A percentile compares a stretch with the other conserved stretches of the same genome.
Evolutionary conservation across 2,113 vertebrate species (phyloP).

Genomic region (Oryzias javanicus): DNA sequence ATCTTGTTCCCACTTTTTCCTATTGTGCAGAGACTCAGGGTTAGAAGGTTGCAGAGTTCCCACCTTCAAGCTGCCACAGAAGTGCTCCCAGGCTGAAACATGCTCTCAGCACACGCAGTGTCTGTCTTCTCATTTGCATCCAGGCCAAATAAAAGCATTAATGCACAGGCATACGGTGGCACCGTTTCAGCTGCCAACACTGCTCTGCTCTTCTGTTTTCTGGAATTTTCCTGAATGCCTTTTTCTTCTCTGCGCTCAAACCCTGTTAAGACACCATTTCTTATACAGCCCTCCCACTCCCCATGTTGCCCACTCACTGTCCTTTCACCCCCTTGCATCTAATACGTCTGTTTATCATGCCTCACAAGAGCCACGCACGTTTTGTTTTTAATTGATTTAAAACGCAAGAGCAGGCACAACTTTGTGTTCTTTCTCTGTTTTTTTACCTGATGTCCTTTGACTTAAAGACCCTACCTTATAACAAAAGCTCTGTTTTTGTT

Average conservation of each 20-base stretch:
- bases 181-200: constrained; percentile 53
- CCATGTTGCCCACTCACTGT: too few species aligned
- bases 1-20: constrained; percentile 48
- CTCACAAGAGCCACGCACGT: too few species aligned
- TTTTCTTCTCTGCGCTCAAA: constrained; percentile 59
- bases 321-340: too few species aligned
- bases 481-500: too few species aligned
- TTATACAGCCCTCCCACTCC: too few species aligned
- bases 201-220: constrained; percentile 31
- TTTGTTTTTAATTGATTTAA: too few species aligned
- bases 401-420: too few species aligned
- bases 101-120: constrained; percentile 50
- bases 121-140: constrained; percentile 62
- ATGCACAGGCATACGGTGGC: constrained; percentile 60
- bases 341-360: too few species aligned
- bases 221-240: constrained; percentile 37
- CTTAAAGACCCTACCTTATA: too few species aligned
- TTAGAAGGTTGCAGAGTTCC: constrained; percentile 79
- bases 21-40: constrained; percentile 67
- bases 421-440: too few species aligned
- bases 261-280: constrained; percentile 57
- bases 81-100: constrained; percentile 37
- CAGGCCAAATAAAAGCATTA: constrained; percentile 60
- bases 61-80: constrained; percentile 68
- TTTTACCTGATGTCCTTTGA: too few species aligned